These are phyloP conservation scores for Aulostomus chinensis DNA, from an alignment of 2,797 vertebrate genomes.

Conservation along the genomic window DNA sequence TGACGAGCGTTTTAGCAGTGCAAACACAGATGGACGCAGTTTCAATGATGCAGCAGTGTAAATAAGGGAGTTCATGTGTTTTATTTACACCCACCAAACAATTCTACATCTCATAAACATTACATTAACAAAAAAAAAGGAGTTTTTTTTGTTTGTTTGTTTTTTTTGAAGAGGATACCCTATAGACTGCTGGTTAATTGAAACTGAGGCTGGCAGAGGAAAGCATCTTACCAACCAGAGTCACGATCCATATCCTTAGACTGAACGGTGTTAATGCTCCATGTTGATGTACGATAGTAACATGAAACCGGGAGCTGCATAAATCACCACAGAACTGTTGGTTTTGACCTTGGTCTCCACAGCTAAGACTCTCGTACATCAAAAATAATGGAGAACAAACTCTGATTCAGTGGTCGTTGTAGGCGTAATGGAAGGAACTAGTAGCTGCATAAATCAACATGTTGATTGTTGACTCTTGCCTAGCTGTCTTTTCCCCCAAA, in stretches of 20 bases:
- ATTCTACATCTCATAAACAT: too few species aligned
- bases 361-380: conserved; percentile 61
- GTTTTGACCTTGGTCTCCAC: conserved; percentile 63
- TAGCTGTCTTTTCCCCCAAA: conserved; percentile 55
- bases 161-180: background rate
- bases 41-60: too few species aligned
- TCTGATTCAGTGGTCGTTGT: conserved; percentile 62
- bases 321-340: conserved; percentile 64
- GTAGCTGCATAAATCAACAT: conserved; percentile 77
- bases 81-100: too few species aligned
- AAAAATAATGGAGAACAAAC: conserved; percentile 74
- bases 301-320: conserved; percentile 58
- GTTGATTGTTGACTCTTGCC: conserved; percentile 74
- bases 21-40: too few species aligned
- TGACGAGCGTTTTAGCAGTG: too few species aligned
- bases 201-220: conserved; percentile 14
- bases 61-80: too few species aligned
- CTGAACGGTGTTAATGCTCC: conserved; percentile 47
- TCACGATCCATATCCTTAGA: conserved; percentile 19
- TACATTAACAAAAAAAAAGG: too few species aligned
- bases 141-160: too few species aligned
- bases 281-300: conserved; percentile 59
- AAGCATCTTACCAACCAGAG: conserved; percentile 35
- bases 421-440: conserved; percentile 78
- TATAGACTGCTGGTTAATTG: conserved; percentile 2